These are phyloP conservation scores for Andrena camellia DNA, from an alignment of 2,888 invertebrate genomes.

Conservation along the genomic window DNA sequence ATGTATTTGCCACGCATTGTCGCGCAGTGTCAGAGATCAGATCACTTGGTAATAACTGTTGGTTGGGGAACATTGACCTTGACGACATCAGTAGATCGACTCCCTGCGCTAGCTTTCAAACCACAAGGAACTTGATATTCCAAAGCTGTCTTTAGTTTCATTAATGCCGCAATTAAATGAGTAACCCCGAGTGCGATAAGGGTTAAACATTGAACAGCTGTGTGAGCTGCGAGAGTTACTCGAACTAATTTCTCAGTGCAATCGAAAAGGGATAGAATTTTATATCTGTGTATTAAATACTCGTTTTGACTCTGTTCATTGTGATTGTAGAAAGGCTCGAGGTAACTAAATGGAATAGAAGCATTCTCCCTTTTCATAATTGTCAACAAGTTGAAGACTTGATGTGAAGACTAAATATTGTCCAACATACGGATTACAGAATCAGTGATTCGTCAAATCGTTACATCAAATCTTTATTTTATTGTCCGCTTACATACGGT, in stretches of 20 bases:
- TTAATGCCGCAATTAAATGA: conserved; percentile 8
- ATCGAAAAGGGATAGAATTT: conserved; percentile 32
- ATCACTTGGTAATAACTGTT: too few relatives aligned
- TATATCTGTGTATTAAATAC: not conserved
- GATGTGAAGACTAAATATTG: conserved; percentile 15
- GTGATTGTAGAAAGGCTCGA: not conserved
- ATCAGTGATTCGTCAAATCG: too few relatives aligned
- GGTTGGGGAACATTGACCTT: too few relatives aligned
- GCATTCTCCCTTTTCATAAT: conserved; percentile 2
- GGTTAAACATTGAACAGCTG: conserved; percentile 31
- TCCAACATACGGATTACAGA: not conserved
- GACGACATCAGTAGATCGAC: too few relatives aligned
- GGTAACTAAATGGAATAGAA: not conserved
- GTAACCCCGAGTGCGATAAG: conserved; percentile 34
- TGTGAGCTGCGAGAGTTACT: conserved; percentile 22
- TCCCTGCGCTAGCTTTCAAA: too few relatives aligned
- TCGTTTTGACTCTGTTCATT: not conserved
- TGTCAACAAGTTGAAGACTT: conserved; percentile 16
- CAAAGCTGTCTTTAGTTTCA: not conserved
- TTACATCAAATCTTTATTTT: conserved; percentile 41
- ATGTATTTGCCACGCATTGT: too few relatives aligned
- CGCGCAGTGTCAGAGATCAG: too few relatives aligned
- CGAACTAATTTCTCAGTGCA: conserved; percentile 27
- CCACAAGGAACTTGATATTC: too few relatives aligned
- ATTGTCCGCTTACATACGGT: conserved; percentile 40